These are phyloP conservation scores for Ennomos erosarius DNA, from an alignment of 2,888 invertebrate species.

Conservation along the genomic window DNA sequence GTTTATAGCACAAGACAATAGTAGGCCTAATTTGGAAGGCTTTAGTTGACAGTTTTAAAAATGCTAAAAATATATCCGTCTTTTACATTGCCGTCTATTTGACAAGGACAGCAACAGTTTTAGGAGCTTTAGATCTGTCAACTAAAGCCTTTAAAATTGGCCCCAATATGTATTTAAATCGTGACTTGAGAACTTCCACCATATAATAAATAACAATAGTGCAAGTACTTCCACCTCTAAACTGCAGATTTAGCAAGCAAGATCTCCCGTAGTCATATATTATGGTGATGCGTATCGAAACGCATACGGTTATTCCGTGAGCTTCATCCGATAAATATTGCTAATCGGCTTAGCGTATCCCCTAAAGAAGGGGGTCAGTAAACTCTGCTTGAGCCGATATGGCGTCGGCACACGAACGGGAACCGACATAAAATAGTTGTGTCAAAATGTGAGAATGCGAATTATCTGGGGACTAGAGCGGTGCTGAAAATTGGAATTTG, in stretches of 20 bases:
- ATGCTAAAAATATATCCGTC: no score
- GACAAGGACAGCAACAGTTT: no score
- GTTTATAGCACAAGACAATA: no score
- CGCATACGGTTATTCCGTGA: slow-evolving; percentile 44
- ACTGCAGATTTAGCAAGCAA: background rate
- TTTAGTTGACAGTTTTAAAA: no score
- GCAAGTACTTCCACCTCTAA: background rate
- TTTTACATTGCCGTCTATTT: no score
- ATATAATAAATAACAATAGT: background rate
- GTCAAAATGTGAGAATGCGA: background rate
- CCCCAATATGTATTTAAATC: no score
- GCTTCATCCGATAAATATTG: slow-evolving; percentile 52
- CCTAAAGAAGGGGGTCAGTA: slow-evolving; percentile 51
- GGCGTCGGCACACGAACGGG: slow-evolving; percentile 35
- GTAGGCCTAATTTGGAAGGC: no score
- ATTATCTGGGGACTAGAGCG: background rate
- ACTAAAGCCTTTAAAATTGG: no score
- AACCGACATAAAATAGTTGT: slow-evolving; percentile 3
- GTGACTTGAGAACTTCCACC: no score
- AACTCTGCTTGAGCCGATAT: slow-evolving; percentile 47
- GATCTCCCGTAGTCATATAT: slow-evolving; percentile 3
- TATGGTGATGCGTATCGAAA: slow-evolving; percentile 47
- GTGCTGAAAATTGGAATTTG: no score
- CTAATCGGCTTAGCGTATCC: slow-evolving; percentile 57
- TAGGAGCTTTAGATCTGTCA: no score